These are phyloP conservation scores for Pheosia gnoma DNA, from an alignment of 2,888 invertebrate species.

Conservation along the genomic window DNA sequence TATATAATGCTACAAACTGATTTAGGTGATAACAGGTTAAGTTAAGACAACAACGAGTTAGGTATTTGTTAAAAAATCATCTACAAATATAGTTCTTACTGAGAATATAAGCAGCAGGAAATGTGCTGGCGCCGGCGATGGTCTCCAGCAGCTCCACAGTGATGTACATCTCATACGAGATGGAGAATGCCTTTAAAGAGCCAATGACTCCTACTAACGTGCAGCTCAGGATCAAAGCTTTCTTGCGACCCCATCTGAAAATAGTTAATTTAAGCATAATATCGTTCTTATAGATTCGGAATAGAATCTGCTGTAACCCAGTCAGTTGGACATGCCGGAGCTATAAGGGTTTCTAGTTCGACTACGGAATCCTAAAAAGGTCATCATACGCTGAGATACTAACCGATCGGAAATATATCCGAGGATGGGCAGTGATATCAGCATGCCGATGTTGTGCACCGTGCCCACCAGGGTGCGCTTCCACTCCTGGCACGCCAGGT, in stretches of 20 bases:
- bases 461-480: constrained; percentile 90
- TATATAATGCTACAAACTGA: constrained; percentile 3
- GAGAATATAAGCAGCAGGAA: constrained; percentile 83
- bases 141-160: constrained; percentile 84
- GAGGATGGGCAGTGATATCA: constrained; percentile 88
- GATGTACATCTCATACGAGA: constrained; percentile 84
- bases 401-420: constrained; percentile 89
- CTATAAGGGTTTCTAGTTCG: no score
- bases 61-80: no score
- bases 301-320: no score
- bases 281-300: no score
- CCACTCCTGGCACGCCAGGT: constrained; percentile 86
- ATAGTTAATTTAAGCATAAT: neutral
- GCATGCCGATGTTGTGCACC: constrained; percentile 88
- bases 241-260: constrained; percentile 73
- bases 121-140: constrained; percentile 83
- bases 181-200: constrained; percentile 82
- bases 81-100: constrained; percentile 54
- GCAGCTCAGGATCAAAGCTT: constrained; percentile 68
- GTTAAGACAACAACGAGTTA: no score
- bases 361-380: no score
- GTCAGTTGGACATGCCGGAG: no score
- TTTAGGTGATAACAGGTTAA: neutral
- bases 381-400: neutral
- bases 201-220: constrained; percentile 76